Conservation (phyloP, 2,797 vertebrate species). For the Sparidentex hasta region DNA sequence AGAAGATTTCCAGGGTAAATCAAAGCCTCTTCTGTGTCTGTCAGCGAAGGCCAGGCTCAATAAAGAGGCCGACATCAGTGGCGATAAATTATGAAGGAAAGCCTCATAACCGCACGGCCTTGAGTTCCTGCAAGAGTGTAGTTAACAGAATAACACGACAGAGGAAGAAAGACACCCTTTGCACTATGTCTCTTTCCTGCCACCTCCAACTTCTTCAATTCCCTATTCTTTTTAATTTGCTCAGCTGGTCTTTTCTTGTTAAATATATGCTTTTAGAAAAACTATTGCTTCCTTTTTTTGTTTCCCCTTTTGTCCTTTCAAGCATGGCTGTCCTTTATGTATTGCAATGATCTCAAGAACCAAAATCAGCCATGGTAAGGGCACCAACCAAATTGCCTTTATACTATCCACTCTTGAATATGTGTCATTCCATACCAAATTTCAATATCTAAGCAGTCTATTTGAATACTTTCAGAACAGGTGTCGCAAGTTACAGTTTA, state of each 20-base stretch:
- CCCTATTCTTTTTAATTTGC: neutral
- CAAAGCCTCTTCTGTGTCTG: constrained; percentile 69
- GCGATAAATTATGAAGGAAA: constrained; percentile 71
- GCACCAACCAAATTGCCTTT: neutral
- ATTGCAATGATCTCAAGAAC: constrained; percentile 9
- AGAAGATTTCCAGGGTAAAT: constrained; percentile 69
- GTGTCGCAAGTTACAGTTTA: too few species aligned
- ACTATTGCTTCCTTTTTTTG: neutral
- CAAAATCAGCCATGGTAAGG: neutral
- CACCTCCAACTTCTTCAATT: constrained; percentile 34
- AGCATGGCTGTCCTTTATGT: neutral
- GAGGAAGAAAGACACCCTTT: constrained; percentile 35
- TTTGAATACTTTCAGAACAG: too few species aligned
- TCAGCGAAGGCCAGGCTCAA: constrained; percentile 74
- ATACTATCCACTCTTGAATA: too few species aligned
- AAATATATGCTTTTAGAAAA: neutral
- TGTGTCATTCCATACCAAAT: too few species aligned
- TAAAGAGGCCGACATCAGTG: constrained; percentile 57
- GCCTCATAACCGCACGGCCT: constrained; percentile 65
- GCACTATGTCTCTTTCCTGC: constrained; percentile 26
- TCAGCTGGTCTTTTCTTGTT: constrained; percentile 1
- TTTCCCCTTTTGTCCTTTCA: neutral
- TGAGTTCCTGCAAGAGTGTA: constrained; percentile 60
- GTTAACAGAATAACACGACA: constrained; percentile 54
- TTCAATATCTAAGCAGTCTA: too few species aligned